Percentiles rank a stretch among this genome's conserved stretches.
phyloP scores from a whole-genome alignment of 2,888 invertebrate species.

The Eubasilissa splendida region DNA sequence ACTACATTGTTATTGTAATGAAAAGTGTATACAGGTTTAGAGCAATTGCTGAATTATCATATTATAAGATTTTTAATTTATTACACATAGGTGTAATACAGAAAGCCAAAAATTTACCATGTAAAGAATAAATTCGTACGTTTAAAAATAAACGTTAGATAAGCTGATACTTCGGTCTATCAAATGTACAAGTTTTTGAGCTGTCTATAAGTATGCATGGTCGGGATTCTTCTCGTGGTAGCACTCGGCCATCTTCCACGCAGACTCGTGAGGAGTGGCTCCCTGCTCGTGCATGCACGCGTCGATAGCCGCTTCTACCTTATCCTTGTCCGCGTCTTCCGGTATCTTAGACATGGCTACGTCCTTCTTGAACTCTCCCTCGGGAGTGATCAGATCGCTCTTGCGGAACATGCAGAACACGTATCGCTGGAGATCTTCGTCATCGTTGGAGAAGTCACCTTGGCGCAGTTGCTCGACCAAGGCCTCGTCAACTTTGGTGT shows the following conservation, averaged over 20 bases:
- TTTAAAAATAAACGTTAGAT: too few species aligned
- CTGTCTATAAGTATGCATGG: not conserved
- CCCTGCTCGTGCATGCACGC: conserved; percentile 44
- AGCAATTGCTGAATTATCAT: too few species aligned
- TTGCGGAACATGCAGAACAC: conserved; percentile 59
- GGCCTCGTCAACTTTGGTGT: conserved; percentile 60
- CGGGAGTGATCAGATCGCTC: conserved; percentile 49
- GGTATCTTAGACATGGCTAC: conserved; percentile 48
- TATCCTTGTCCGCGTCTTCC: conserved; percentile 44
- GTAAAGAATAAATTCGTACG: too few species aligned
- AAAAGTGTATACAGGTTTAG: too few species aligned
- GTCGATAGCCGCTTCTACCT: conserved; percentile 46
- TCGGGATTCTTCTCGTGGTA: not conserved
- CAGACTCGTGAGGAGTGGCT: not conserved
- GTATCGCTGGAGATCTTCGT: conserved; percentile 60
- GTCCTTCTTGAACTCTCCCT: conserved; percentile 53
- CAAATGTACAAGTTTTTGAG: too few species aligned
- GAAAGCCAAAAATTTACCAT: too few species aligned
- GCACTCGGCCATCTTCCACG: not conserved
- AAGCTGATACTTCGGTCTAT: too few species aligned
- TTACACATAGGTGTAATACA: too few species aligned
- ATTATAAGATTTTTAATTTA: too few species aligned
- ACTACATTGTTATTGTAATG: too few species aligned
- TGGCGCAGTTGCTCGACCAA: conserved; percentile 60
- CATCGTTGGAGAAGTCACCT: conserved; percentile 60